A percentile compares a stretch with the other conserved stretches of the same genome.
These are phyloP conservation scores for Digitonthophagus gazella DNA, from an alignment of 2,888 invertebrate genomes.

Conservation along the genomic window DNA sequence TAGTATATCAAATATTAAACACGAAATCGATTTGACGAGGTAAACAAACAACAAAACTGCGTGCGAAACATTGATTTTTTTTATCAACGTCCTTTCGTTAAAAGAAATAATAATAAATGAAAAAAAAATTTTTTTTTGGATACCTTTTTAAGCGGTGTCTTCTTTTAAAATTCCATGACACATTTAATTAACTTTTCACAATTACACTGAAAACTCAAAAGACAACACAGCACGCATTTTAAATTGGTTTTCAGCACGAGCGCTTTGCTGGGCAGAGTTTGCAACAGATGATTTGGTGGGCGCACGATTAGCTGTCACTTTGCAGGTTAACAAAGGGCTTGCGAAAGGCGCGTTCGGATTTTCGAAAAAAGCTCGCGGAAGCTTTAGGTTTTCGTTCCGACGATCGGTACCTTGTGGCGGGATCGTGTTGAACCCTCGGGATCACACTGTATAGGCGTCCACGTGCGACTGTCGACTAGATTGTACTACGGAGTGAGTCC, in stretches of 20 bases:
- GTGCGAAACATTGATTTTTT: neutral
- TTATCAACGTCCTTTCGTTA: neutral
- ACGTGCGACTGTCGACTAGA: constrained; percentile 44
- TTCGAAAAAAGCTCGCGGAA: neutral
- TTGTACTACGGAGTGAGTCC: constrained; percentile 47
- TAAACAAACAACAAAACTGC: neutral
- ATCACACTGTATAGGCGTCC: constrained; percentile 35
- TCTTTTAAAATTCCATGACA: no score
- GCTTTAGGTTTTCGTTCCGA: neutral
- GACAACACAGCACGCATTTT: neutral
- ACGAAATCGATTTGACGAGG: neutral
- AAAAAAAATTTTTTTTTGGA: neutral
- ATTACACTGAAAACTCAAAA: neutral
- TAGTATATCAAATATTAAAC: neutral
- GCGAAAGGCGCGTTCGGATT: neutral
- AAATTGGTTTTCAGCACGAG: no score
- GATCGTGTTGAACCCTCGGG: constrained; percentile 5
- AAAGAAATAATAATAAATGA: no score
- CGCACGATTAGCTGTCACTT: constrained; percentile 1
- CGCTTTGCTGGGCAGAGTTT: no score
- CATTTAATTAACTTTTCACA: no score
- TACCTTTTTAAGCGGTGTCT: neutral
- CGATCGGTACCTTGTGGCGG: neutral
- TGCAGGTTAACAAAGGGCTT: neutral
- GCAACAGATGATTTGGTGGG: constrained; percentile 14